Conservation (phyloP, 2,888 invertebrate species). For the Orchestes rusci region DNA sequence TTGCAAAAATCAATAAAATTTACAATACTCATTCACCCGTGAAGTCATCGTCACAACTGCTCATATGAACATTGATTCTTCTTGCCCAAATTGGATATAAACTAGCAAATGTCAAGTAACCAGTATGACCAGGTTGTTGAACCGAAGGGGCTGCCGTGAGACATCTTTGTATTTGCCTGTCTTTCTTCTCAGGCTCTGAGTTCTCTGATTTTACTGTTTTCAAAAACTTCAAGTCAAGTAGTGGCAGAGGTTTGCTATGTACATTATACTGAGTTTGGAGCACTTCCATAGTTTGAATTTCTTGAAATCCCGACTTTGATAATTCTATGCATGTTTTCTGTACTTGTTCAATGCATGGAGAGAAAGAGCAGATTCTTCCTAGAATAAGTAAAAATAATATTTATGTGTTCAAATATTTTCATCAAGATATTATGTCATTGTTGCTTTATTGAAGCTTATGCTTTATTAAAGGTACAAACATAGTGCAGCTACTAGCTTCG, state of each 20-base stretch:
- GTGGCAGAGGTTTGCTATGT: conserved; percentile 56
- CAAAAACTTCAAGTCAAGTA: conserved; percentile 63
- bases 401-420: background rate
- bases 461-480: too few relatives aligned
- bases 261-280: conserved; percentile 72
- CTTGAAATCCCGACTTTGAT: conserved; percentile 68
- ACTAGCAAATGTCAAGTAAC: conserved; percentile 91
- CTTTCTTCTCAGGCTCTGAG: conserved; percentile 32
- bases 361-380: conserved; percentile 90
- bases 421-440: too few relatives aligned
- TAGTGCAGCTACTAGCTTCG: too few relatives aligned
- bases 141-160: conserved; percentile 63
- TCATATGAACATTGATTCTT: conserved; percentile 22
- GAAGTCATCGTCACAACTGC: too few relatives aligned
- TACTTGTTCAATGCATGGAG: conserved; percentile 99
- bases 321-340: conserved; percentile 77
- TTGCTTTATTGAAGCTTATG: too few relatives aligned
- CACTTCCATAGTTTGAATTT: conserved; percentile 82
- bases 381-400: background rate
- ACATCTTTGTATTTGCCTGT: conserved; percentile 35
- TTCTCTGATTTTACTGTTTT: conserved; percentile 42
- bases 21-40: too few relatives aligned
- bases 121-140: conserved; percentile 87
- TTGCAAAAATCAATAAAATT: too few relatives aligned
- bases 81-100: conserved; percentile 60